Evolutionary conservation across 2,113 vertebrate species (phyloP).

Genomic region (Alaudala cheleensis): DNA sequence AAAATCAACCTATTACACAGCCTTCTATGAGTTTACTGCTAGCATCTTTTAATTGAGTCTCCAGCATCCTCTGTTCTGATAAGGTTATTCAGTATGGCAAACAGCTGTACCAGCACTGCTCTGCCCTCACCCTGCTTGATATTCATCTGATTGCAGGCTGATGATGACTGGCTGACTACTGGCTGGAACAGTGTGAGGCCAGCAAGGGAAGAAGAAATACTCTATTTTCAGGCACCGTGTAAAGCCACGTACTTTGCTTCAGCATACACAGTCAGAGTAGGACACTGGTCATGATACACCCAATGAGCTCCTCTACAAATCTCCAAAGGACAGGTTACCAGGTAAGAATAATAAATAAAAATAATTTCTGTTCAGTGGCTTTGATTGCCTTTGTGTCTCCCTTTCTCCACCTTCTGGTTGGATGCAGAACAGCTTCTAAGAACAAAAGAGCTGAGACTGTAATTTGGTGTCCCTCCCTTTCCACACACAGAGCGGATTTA

Average conservation of each 20-base stretch:
- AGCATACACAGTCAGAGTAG: background rate
- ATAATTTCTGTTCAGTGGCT: background rate
- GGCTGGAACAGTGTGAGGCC: background rate
- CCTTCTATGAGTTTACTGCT: background rate
- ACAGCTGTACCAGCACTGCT: background rate
- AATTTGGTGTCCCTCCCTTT: background rate
- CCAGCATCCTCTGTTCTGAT: background rate
- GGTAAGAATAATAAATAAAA: background rate
- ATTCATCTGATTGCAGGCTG: background rate
- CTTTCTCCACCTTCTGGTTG: constrained; percentile 50
- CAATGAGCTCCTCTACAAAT: background rate
- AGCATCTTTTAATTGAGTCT: background rate
- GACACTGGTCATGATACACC: background rate
- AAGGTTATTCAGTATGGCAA: background rate
- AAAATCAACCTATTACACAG: background rate
- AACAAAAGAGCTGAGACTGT: constrained; percentile 7
- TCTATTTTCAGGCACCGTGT: background rate
- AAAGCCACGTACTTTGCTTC: background rate
- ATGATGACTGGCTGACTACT: background rate
- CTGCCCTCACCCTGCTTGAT: background rate
- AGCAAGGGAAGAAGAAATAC: background rate
- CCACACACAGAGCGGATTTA: background rate
- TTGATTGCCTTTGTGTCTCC: background rate
- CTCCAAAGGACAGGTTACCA: background rate
- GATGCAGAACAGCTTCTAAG: background rate